These are phyloP conservation scores for Stratiomys singularior DNA, from an alignment of 2,888 invertebrate species.

Conservation along the genomic window DNA sequence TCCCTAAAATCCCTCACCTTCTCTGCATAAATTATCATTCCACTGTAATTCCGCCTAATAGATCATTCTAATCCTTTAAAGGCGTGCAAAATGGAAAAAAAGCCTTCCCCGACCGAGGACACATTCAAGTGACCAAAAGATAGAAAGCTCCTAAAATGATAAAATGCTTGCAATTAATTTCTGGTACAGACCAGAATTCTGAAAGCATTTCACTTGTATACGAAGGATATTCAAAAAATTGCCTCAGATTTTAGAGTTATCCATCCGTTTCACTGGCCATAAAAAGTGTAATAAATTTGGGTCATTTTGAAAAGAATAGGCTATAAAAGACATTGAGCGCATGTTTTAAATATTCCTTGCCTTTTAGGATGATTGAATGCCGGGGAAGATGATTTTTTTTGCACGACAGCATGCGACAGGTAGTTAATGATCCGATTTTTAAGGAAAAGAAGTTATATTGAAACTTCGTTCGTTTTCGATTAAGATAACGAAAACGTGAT, in stretches of 20 bases:
- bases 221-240: background rate
- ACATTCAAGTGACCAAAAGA: slow-evolving; percentile 3
- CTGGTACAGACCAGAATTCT: background rate
- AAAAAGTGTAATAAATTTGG: slow-evolving; percentile 31
- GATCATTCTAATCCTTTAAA: slow-evolving; percentile 37
- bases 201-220: background rate
- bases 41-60: slow-evolving; percentile 22
- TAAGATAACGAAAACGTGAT: no score
- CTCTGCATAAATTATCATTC: slow-evolving; percentile 30
- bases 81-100: background rate
- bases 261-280: background rate
- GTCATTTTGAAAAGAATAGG: slow-evolving; percentile 12
- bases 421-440: no score
- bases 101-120: background rate
- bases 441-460: no score
- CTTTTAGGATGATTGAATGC: no score
- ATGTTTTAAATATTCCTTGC: background rate
- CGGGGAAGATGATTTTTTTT: no score
- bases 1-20: slow-evolving; percentile 33
- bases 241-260: background rate
- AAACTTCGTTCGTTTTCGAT: no score
- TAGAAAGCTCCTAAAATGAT: slow-evolving; percentile 21
- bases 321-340: background rate
- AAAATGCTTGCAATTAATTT: slow-evolving; percentile 41
- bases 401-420: no score